Base-by-base conservation (phyloP, 2,888 invertebrate genomes). In the Chymomyza fuscimana region DNA sequence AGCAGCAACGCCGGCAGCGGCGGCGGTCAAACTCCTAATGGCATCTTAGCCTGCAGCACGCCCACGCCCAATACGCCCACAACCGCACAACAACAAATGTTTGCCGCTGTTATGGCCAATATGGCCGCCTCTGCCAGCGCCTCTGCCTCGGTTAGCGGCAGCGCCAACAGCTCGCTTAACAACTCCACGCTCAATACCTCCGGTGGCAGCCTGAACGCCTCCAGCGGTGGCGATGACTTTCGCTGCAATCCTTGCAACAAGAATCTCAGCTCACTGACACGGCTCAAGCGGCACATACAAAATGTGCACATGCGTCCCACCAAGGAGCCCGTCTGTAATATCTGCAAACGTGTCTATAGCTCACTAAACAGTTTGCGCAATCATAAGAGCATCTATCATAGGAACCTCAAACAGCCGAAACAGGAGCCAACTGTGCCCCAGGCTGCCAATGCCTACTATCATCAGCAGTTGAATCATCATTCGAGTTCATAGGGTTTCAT, bases 311-410 rank as follows among this genome's bases (percentile, higher is more conserved):
- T 96, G 95, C 94, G 96, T 90, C 96, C 96, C 89, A 96, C 96
- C 92, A 95, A 96, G 93, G 96, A 96, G 93, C 96, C 96, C 84
- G 96, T 96, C 92, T 97, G 97, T 94, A 96, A 96, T 94, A 96
- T 97, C 92, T 97, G 97, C 94, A 96, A 96, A 93, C 95, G 97
- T 92, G 96, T 96, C 88, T 97, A 97, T 94, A 96, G 96, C 94
- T 97, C 96, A 92, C 94, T 97, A 90, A 97, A 97, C 94, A 96
- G 96, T 92, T 94, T 97, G 90, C 94, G 97, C 92, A 97, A 97
- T 94, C 97, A 97, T 94, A 96, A 96, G 94, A 96, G 96, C 93
- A 96, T 97, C 94, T 97, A 97, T 93, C 97, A 97, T 93, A 95
- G 97, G 93, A 94, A 94, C 91, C 93, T 94, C 82, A 96, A 96